Conservation (phyloP, 2,113 vertebrate species). For the Calyptommatus sinebrachiatus region DNA sequence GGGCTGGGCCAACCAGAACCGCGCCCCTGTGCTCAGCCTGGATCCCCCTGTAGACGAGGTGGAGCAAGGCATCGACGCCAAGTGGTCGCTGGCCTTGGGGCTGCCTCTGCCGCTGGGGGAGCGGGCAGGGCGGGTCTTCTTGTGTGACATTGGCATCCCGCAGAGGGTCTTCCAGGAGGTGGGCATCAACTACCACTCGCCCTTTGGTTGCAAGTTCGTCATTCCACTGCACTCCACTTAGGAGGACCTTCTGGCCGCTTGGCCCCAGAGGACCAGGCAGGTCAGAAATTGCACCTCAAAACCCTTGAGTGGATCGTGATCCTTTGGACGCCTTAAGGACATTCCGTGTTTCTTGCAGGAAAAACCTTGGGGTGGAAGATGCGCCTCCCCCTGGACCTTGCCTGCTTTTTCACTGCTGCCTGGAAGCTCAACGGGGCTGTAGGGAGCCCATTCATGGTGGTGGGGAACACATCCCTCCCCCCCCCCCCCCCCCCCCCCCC, state of each 20-base stretch:
- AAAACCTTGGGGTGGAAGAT: slow-evolving; percentile 28
- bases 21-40: slow-evolving; percentile 92
- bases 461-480: not conserved
- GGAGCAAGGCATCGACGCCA: slow-evolving; percentile 90
- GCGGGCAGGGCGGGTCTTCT: slow-evolving; percentile 87
- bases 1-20: slow-evolving; percentile 96
- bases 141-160: slow-evolving; percentile 95
- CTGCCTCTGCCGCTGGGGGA: slow-evolving; percentile 88
- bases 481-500: too few species aligned
- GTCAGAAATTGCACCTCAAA: slow-evolving; percentile 6
- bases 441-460: not conserved
- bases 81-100: slow-evolving; percentile 94
- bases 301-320: slow-evolving; percentile 29
- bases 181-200: slow-evolving; percentile 94
- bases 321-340: slow-evolving; percentile 72
- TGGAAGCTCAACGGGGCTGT: not conserved
- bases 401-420: slow-evolving; percentile 32
- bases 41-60: slow-evolving; percentile 87
- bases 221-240: slow-evolving; percentile 92
- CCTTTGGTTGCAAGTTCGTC: slow-evolving; percentile 97
- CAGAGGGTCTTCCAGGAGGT: slow-evolving; percentile 94
- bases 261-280: slow-evolving; percentile 15
- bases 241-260: fast-evolving
- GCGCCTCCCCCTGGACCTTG: slow-evolving; percentile 14
- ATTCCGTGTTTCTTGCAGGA: slow-evolving; percentile 56